These are phyloP conservation scores for Zaprionus ornatus DNA, from an alignment of 1,140 invertebrate species.

Conservation along the genomic window DNA sequence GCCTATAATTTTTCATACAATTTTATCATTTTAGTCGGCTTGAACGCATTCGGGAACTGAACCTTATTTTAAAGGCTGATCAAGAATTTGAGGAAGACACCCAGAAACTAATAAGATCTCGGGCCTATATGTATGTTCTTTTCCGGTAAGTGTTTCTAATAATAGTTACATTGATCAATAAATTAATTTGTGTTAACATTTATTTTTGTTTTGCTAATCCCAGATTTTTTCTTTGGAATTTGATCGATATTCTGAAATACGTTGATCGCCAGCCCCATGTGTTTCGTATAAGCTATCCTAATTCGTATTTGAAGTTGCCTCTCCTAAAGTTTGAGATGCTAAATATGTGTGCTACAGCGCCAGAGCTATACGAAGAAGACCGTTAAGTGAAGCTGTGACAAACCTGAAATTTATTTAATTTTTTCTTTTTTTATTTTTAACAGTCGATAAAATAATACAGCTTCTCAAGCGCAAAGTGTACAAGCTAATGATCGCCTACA, in stretches of 20 bases:
- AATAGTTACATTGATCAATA: not conserved
- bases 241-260: slow-evolving; percentile 62
- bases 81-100: slow-evolving; percentile 44
- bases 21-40: slow-evolving; percentile 47
- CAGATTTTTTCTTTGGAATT: slow-evolving; percentile 69
- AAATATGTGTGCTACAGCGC: slow-evolving; percentile 60
- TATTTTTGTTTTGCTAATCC: not conserved
- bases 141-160: slow-evolving; percentile 44
- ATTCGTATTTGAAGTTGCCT: slow-evolving; percentile 70
- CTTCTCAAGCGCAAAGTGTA: slow-evolving; percentile 67
- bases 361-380: slow-evolving; percentile 66
- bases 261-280: slow-evolving; percentile 58
- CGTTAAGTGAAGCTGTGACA: slow-evolving; percentile 51
- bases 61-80: slow-evolving; percentile 34
- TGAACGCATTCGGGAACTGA: slow-evolving; percentile 57
- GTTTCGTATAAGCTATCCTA: slow-evolving; percentile 52
- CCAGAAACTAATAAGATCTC: slow-evolving; percentile 56
- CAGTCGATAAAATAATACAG: slow-evolving; percentile 65
- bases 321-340: slow-evolving; percentile 76
- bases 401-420: not conserved
- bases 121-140: slow-evolving; percentile 62
- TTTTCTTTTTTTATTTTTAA: not conserved
- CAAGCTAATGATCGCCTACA: slow-evolving; percentile 63
- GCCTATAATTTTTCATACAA: no score
- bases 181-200: not conserved